Conservation (phyloP, 2,797 vertebrate species). For the Thunnus albacares region DNA sequence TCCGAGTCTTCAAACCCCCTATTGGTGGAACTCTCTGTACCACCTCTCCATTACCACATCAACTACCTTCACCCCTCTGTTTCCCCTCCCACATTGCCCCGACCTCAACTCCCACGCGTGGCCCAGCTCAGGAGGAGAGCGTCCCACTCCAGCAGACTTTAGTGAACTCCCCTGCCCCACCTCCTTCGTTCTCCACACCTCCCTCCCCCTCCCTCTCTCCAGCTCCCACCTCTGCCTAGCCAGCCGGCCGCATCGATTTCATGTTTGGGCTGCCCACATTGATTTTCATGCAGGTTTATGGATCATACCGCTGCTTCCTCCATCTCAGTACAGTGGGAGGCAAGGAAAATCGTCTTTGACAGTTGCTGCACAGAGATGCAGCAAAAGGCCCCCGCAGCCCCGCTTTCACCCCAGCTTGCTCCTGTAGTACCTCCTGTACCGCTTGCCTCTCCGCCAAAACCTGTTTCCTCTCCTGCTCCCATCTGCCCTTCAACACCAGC, state of each 20-base stretch:
- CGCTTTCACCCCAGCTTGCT: constrained; percentile 32
- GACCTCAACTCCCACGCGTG: constrained; percentile 59
- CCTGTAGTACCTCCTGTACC: constrained; percentile 26
- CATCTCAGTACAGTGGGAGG: constrained; percentile 73
- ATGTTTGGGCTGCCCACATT: constrained; percentile 82
- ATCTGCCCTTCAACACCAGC: constrained; percentile 41
- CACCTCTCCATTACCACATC: constrained; percentile 53
- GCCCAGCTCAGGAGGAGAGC: constrained; percentile 60
- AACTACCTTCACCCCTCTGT: constrained; percentile 48
- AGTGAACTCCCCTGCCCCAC: constrained; percentile 65
- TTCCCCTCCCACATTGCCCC: constrained; percentile 53
- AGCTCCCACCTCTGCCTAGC: constrained; percentile 57
- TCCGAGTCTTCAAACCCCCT: constrained; percentile 12
- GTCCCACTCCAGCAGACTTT: constrained; percentile 52
- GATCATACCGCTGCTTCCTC: constrained; percentile 76
- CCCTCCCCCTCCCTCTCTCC: constrained; percentile 13
- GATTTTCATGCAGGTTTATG: constrained; percentile 84
- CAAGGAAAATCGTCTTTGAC: constrained; percentile 78
- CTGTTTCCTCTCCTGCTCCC: constrained; percentile 40
- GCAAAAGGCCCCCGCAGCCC: constrained; percentile 48
- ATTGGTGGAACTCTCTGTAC: constrained; percentile 33
- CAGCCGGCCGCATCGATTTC: constrained; percentile 79
- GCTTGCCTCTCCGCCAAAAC: constrained; percentile 28
- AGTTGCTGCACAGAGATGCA: constrained; percentile 65
- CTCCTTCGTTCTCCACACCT: constrained; percentile 40